Percentiles rank a stretch among this genome's conserved stretches.
Conservation (phyloP, 2,888 invertebrate species). For the Archaeoteleia sp. region DNA sequence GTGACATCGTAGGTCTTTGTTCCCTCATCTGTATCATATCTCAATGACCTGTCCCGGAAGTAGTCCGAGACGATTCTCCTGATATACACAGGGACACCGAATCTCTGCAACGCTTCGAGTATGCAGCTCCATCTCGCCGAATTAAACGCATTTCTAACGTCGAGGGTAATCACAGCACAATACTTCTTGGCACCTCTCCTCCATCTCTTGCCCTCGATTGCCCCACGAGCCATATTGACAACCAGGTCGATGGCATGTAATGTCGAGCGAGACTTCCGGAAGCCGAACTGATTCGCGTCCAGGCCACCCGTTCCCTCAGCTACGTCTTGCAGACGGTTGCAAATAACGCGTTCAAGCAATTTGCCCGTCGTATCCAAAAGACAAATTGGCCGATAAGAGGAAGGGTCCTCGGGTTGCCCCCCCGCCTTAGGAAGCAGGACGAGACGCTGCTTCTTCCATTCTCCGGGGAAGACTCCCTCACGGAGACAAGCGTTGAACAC, state of each 20-base stretch:
- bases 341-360: constrained; percentile 1
- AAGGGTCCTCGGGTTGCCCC: constrained; percentile 23
- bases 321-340: not conserved
- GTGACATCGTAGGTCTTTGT: constrained; percentile 16
- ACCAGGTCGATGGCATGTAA: constrained; percentile 32
- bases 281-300: constrained; percentile 36
- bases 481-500: too few relatives aligned
- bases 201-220: constrained; percentile 17
- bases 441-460: constrained; percentile 39
- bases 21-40: not conserved
- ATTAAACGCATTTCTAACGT: constrained; percentile 4
- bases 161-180: constrained; percentile 11
- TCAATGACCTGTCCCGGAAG: constrained; percentile 12
- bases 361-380: constrained; percentile 18
- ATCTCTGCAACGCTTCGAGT: constrained; percentile 34
- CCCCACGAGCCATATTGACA: constrained; percentile 19
- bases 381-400: constrained; percentile 25
- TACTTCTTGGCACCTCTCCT: constrained; percentile 1
- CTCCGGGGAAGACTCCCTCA: constrained; percentile 43
- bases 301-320: constrained; percentile 18
- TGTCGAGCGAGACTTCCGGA: constrained; percentile 37
- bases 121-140: constrained; percentile 37
- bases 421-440: constrained; percentile 45
- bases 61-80: constrained; percentile 41
- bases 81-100: constrained; percentile 43